Base-by-base conservation (phyloP, 2,888 invertebrate species). In the Caenorhabditis macrosperma region DNA sequence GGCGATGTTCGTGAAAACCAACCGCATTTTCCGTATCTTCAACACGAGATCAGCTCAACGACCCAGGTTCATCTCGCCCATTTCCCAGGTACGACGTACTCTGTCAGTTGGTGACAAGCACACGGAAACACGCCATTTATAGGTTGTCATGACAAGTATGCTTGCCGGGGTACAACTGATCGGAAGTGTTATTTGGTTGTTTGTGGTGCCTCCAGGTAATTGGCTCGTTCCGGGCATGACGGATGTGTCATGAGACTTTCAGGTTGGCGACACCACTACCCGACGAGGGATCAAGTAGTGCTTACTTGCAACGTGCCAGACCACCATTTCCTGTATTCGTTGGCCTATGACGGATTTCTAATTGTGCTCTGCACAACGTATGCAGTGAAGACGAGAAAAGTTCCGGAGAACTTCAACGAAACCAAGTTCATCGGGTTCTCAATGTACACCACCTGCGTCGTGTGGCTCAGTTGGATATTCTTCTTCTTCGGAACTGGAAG, bases 401-500 rank as follows among this genome's bases (percentile, higher is more conserved):
- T 95, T 84, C 95, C 95, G 7, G 95, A 94, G 90, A 95, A 90
- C 66, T 90, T 90, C 78, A 90, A 90, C 72, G 90, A 90, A 66
- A 90, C 90, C 1, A 86, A 90, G 90, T 94, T 94, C 90, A 95
- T 95, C 87, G 95, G 94, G 55, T 95, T 95, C 88, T 83, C 86
- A 5, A 86, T 85, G 85, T 86, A 86, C 72, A 94, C 94, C 0
- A 94, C 94, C 0, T 94, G 94, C 90, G 94, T 95, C 71, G 94
- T 95, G 22, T 95, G 95, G 94, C 92, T 95, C 50, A 94, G 94
- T 46, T 95, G 94, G 91, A 93, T 95, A 50, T 94, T 94, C 15
- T 94, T 95, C 85, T 95, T 94, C 90, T 94, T 94, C 87, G 94
- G 94, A 57, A 94, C 94, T 9, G 93, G 94, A 85, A 94, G 94